These are phyloP conservation scores for Harpalus rufipes DNA, from an alignment of 2,888 invertebrate genomes.

Conservation along the genomic window DNA sequence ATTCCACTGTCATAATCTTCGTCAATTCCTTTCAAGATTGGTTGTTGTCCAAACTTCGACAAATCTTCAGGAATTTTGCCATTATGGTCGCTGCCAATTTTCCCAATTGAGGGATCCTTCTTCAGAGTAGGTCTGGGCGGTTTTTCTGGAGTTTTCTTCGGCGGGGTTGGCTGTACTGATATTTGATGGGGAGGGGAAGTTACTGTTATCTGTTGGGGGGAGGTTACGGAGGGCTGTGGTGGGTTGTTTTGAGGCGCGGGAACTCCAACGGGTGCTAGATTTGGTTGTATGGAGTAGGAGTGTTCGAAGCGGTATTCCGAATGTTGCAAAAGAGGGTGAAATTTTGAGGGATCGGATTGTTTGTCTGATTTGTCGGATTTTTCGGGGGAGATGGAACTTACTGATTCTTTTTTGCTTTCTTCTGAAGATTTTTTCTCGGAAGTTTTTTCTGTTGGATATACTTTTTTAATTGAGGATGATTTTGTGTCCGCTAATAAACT, in stretches of 20 bases:
- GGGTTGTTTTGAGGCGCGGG: slow-evolving; percentile 18
- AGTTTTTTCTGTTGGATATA: slow-evolving; percentile 69
- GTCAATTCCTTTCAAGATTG: slow-evolving; percentile 76
- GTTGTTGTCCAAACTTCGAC: slow-evolving; percentile 49
- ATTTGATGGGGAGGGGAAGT: slow-evolving; percentile 80
- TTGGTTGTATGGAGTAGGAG: slow-evolving; percentile 76
- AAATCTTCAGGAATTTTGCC: slow-evolving; percentile 1
- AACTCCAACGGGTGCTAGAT: slow-evolving; percentile 45
- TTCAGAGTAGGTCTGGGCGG: slow-evolving; percentile 53
- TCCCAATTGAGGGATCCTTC: slow-evolving; percentile 48
- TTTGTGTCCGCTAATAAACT: slow-evolving; percentile 72
- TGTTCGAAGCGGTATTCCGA: slow-evolving; percentile 87
- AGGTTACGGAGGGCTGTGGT: slow-evolving; percentile 73
- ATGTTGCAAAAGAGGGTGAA: slow-evolving; percentile 72
- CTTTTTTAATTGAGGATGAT: slow-evolving; percentile 72
- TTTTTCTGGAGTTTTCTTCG: slow-evolving; percentile 53
- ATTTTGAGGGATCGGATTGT: background rate
- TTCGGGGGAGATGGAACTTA: slow-evolving; percentile 57
- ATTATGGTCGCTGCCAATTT: slow-evolving; percentile 23
- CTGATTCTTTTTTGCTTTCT: slow-evolving; percentile 59
- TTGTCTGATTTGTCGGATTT: slow-evolving; percentile 9
- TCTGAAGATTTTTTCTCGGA: slow-evolving; percentile 8
- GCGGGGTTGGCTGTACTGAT: slow-evolving; percentile 74
- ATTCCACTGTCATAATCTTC: slow-evolving; percentile 89
- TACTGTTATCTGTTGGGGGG: slow-evolving; percentile 74